Base-by-base conservation (phyloP, 53 echinoderm and acorn worm species). In the Zoroaster sp. region DNA sequence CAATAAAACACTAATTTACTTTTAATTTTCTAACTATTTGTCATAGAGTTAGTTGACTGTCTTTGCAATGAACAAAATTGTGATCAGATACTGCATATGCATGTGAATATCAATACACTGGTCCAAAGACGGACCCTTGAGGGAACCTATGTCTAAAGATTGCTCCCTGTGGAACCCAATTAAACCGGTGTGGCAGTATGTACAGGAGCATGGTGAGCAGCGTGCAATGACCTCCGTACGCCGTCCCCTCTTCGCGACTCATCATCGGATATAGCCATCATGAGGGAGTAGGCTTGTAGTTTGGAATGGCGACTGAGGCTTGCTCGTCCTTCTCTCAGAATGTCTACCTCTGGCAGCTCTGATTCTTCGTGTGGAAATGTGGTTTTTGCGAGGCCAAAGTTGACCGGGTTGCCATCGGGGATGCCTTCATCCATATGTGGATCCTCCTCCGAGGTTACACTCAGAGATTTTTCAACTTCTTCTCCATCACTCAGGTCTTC, bases 231-330 rank as follows among this genome's bases (percentile, higher is more conserved):
- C 51, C 88, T 65, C 30, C 88, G 41, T 31, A 66, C 66, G 2
- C 77, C 88, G 13, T 77, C 81, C 33, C 81, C 81, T 44, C 81
- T 31, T 1, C 81, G 88, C 5, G 76, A 55, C 36, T 91, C 92
- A 0, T 94, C 94, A 33, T 94, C 94, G 1, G 90, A 92, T 17
- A 92, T 81, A 8, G 94, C 75, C 94, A 94, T 92, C 91, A 96
- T 96, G 59, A 92, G 74, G 21, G 96, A 94, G 72, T 96, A 96
- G 9, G 96, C 96, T 37, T 94, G 96, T 20, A 96, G 79, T 45
- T 96, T 96, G 28, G 94, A 74, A 68, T 92, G 77, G 25, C 87
- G 54, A 32, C 73, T 78, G 20, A 77, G 88, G 51, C 77, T 88
- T 34, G 76, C 77, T 35, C 88, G n/a, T 30, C 88, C 88, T n/a